Evolutionary conservation across 2,888 invertebrate genomes (phyloP).

Genomic region (Atethmia centrago): DNA sequence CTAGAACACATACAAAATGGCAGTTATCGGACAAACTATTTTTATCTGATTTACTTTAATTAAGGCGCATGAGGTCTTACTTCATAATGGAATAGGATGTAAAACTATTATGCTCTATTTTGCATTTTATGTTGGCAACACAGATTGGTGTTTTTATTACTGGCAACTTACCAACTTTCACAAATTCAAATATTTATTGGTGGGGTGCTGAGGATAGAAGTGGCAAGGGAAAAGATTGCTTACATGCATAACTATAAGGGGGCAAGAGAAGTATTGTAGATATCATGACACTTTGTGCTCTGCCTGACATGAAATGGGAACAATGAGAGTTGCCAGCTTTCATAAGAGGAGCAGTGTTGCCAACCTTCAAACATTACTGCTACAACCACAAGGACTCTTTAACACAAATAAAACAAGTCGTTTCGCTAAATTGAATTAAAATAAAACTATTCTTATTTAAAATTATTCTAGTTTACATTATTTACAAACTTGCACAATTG

Average conservation of each 20-base stretch:
- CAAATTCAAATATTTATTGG: not conserved
- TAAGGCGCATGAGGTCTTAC: slow-evolving; percentile 47
- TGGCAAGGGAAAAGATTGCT: not conserved
- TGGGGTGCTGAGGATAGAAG: not conserved
- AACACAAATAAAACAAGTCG: slow-evolving; percentile 65
- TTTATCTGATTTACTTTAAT: slow-evolving; percentile 15
- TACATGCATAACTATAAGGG: not conserved
- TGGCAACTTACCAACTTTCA: slow-evolving; percentile 26
- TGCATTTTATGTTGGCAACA: slow-evolving; percentile 57
- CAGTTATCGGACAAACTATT: not conserved
- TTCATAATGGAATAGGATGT: slow-evolving; percentile 43
- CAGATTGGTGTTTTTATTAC: slow-evolving; percentile 21
- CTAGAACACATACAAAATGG: slow-evolving; percentile 20
- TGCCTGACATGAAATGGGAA: slow-evolving; percentile 21
- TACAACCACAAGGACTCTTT: slow-evolving; percentile 53
- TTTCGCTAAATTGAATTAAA: slow-evolving; percentile 63
- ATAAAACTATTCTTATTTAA: slow-evolving; percentile 70
- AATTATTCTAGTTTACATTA: slow-evolving; percentile 69
- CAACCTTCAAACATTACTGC: slow-evolving; percentile 42
- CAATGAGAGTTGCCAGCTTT: slow-evolving; percentile 31
- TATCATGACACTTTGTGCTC: slow-evolving; percentile 37
- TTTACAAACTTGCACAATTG: slow-evolving; percentile 69
- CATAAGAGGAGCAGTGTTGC: slow-evolving; percentile 35
- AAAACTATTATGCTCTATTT: slow-evolving; percentile 47
- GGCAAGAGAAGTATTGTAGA: slow-evolving; percentile 30